A percentile compares a stretch with the other conserved stretches of the same genome.
Conservation (phyloP, 2,797 vertebrate genomes). For the Hydrocynus forskahlii region DNA sequence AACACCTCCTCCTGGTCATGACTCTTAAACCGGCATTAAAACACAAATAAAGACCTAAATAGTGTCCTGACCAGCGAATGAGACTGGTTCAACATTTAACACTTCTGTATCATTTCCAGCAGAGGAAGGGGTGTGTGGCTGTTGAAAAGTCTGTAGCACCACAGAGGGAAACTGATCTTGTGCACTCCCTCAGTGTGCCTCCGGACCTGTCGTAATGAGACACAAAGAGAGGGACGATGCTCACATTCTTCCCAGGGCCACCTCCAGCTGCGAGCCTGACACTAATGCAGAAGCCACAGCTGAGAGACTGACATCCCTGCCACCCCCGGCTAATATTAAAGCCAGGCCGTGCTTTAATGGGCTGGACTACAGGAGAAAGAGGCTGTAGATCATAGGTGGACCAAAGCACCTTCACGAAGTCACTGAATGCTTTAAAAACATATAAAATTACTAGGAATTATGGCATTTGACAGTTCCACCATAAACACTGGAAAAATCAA, state of each 20-base stretch:
- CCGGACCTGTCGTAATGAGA: constrained; percentile 54
- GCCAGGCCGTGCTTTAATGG: constrained; percentile 49
- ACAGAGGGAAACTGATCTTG: constrained; percentile 57
- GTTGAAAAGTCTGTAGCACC: constrained; percentile 46
- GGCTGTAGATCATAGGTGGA: constrained; percentile 42
- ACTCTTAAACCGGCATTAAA: neutral
- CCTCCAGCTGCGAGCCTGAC: constrained; percentile 60
- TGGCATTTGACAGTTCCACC: neutral
- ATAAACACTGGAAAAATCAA: too few species aligned
- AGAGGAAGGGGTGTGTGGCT: constrained; percentile 33
- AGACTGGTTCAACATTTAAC: constrained; percentile 23
- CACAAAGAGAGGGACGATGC: constrained; percentile 55
- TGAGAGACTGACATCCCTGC: constrained; percentile 56
- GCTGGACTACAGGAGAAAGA: constrained; percentile 17
- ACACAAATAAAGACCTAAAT: neutral
- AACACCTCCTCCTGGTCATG: neutral
- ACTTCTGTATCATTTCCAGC: constrained; percentile 30
- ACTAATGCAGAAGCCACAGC: constrained; percentile 57
- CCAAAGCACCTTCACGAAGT: constrained; percentile 3
- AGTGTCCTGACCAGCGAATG: constrained; percentile 17
- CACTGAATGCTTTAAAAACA: neutral
- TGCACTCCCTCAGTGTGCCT: constrained; percentile 50
- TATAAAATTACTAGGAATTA: neutral
- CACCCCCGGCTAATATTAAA: constrained; percentile 43
- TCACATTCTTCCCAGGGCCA: constrained; percentile 61